Evolutionary conservation across 2,888 invertebrate genomes (phyloP).

Genomic region (Malthinus flaveolus): DNA sequence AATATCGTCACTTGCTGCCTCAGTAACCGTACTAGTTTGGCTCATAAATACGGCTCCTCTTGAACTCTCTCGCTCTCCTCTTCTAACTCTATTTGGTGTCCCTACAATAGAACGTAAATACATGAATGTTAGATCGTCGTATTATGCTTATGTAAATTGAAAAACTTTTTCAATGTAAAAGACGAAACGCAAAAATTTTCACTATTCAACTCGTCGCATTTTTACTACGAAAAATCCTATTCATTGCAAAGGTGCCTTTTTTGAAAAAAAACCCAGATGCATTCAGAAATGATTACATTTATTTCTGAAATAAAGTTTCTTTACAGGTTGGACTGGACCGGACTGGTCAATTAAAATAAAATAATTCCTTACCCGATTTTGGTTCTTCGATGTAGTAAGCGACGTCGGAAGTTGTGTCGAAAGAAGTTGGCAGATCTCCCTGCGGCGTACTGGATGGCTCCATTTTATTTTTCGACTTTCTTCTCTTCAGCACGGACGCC

Average conservation of each 20-base stretch:
- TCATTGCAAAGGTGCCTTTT: too few relatives aligned
- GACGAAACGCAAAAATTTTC: constrained; percentile 9
- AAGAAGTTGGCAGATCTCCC: constrained; percentile 41
- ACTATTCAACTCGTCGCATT: not conserved
- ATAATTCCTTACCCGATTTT: constrained; percentile 57
- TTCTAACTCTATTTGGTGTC: constrained; percentile 54
- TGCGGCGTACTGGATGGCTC: constrained; percentile 53
- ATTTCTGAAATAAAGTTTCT: too few relatives aligned
- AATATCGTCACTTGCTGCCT: constrained; percentile 71
- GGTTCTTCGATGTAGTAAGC: constrained; percentile 69
- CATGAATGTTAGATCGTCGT: constrained; percentile 11
- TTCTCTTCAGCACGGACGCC: constrained; percentile 71
- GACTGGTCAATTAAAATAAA: too few relatives aligned
- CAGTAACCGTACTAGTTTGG: constrained; percentile 70
- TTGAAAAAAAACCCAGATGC: too few relatives aligned
- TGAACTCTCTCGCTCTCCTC: constrained; percentile 54
- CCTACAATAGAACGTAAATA: constrained; percentile 38
- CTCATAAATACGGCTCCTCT: constrained; percentile 59
- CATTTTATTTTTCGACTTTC: constrained; percentile 70
- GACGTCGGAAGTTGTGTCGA: constrained; percentile 65
- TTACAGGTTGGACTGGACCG: too few relatives aligned
- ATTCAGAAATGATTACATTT: too few relatives aligned
- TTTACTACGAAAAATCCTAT: not conserved
- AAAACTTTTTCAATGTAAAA: constrained; percentile 8
- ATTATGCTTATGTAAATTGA: constrained; percentile 20